A percentile compares a stretch with the other conserved stretches of the same genome.
These are phyloP conservation scores for Salpingus planirostris DNA, from an alignment of 2,888 invertebrate species.

Conservation along the genomic window DNA sequence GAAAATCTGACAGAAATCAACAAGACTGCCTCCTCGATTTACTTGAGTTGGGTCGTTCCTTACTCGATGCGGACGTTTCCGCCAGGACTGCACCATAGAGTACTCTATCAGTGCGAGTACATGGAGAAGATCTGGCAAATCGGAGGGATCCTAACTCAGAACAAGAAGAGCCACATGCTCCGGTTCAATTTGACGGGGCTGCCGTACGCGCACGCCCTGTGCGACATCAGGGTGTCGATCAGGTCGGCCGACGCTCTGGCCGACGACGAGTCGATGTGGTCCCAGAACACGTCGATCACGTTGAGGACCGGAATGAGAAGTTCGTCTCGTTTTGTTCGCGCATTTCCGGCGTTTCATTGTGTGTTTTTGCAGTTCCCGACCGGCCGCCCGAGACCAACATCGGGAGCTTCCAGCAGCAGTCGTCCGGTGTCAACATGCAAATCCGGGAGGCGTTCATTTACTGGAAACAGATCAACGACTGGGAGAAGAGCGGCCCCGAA, in stretches of 20 bases:
- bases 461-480: slow-evolving; percentile 65
- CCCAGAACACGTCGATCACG: slow-evolving; percentile 51
- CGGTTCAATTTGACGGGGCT: slow-evolving; percentile 46
- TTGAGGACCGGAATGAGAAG: slow-evolving; percentile 51
- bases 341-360: slow-evolving; percentile 4
- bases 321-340: slow-evolving; percentile 11
- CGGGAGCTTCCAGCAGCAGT: slow-evolving; percentile 60
- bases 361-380: slow-evolving; percentile 47
- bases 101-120: slow-evolving; percentile 47
- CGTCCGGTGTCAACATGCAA: slow-evolving; percentile 37
- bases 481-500: slow-evolving; percentile 63
- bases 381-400: slow-evolving; percentile 60
- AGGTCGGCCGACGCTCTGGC: slow-evolving; percentile 47
- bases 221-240: slow-evolving; percentile 63
- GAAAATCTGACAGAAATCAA: slow-evolving; percentile 41
- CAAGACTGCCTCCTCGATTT: slow-evolving; percentile 42
- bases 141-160: slow-evolving; percentile 14
- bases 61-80: slow-evolving; percentile 44
- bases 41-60: slow-evolving; percentile 45
- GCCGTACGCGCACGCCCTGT: slow-evolving; percentile 57
- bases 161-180: slow-evolving; percentile 13
- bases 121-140: slow-evolving; percentile 40
- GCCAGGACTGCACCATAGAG: slow-evolving; percentile 43
- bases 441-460: slow-evolving; percentile 61
- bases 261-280: slow-evolving; percentile 57